Evolutionary conservation across 2,888 invertebrate species (phyloP).

Genomic region (Drosophila ustulata): DNA sequence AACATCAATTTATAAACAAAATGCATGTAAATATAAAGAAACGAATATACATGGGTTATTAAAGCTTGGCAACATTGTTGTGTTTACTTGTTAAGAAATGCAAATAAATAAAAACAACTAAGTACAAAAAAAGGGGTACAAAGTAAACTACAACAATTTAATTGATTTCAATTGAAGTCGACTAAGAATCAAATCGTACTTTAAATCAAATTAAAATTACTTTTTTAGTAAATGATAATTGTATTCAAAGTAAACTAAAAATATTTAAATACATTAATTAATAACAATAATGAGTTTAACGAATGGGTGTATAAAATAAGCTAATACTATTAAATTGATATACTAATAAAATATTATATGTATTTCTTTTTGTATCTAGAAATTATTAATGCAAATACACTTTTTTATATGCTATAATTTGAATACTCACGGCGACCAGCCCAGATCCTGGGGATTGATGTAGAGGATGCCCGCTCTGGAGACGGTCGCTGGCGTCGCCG

Average conservation of each 20-base stretch:
- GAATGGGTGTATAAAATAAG: no score
- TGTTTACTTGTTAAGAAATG: background rate
- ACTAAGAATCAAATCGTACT: background rate
- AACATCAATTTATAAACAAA: background rate
- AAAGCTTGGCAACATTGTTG: background rate
- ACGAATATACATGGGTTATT: background rate
- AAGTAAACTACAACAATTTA: background rate
- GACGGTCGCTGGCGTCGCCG: slow-evolving; percentile 98
- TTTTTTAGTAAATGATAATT: no score
- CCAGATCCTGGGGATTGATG: slow-evolving; percentile 96
- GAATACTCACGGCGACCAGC: slow-evolving; percentile 94
- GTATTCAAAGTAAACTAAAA: no score
- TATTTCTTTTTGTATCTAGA: no score
- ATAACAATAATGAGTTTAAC: no score
- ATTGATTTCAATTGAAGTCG: background rate
- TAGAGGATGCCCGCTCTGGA: slow-evolving; percentile 97
- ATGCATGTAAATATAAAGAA: background rate
- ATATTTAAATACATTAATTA: no score
- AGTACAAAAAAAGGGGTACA: background rate
- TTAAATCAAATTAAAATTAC: background rate
- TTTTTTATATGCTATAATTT: no score
- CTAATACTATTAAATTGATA: no score
- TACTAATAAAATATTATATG: no score
- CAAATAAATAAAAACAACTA: background rate
- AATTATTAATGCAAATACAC: no score